Base-by-base conservation (phyloP, 2,888 invertebrate genomes). In the Agelastica alni region DNA sequence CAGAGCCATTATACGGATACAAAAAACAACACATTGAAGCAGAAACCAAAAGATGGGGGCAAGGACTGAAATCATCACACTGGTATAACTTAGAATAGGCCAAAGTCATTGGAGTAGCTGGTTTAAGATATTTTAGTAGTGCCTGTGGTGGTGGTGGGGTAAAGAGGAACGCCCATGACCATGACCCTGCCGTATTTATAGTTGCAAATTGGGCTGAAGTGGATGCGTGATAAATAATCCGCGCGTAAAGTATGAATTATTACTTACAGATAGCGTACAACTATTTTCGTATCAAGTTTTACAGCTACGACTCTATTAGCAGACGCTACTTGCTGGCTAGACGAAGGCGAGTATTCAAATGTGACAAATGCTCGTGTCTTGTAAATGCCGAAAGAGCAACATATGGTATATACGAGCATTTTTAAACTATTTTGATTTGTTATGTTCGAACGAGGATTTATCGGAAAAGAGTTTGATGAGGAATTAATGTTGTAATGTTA, bases 361-460 rank as follows among this genome's bases (percentile, higher is more conserved):
- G 37, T 39, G 37, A 39, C 37, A 39, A 39, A 39, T 39, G 12
- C 17, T 39, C 20, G 37, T 18, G 37, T 16, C 37, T 4, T 22
- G 20, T 10, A 12, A 39, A 10, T 18, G 20, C 10, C 37, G n/a
- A 37, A 37, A 37, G 37, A 37, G 18, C 37, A 37, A 37, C 37
- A 37, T 39, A 18, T 20, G 34, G 34, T 36, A 36, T 36, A 36
- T 36, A 16, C 14, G 16, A 7, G 37, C 20, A 12, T n/a, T 37
- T 37, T 37, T 37, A 4, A 12, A 39, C 17, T 39, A 39, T 39
- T 39, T 20, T 22, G 20, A 39, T 37, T 37, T 18, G 18, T 20
- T 37, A 37, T 18, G n/a, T 16, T 16, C 7, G 37, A n/a, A 18
- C 18, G 10, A 18, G 18, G 18, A 37, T 39, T 20, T 18, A 39